Base-by-base conservation (phyloP, 2,797 vertebrate species). In the Pipistrellus nathusii region DNA sequence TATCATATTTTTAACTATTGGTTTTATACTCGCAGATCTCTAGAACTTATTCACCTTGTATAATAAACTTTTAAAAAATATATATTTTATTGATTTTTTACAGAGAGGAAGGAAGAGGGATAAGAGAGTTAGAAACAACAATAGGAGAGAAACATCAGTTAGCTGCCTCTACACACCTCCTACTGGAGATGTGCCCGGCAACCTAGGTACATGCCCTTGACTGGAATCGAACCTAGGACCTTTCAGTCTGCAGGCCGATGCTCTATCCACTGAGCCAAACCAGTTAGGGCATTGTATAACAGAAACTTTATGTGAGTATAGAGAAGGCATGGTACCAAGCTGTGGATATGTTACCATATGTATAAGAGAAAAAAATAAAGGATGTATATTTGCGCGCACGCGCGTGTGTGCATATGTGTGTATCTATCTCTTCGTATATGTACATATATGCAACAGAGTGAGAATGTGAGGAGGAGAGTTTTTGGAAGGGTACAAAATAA, bases 321-420 rank as follows among this genome's bases (percentile, higher is more conserved):
- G 35, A 62, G 69, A 87, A 96, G 88, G 23, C 20, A 66, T 62
- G 9, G 15, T 27, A 66, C 35, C 7, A 53, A 88, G 75, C 25
- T 68, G 14, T 73, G 64, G 80, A 25, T 66, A 85, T 21, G 10
- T n/a, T 80, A 92, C 13, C 53, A 75, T 91, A 46, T 88, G 15
- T 84, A n/a, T 92, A 91, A 85, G 12, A 35, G 66, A 93, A 96
- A 51, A 89, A 77, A 88, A 84, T 18, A 8, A 85, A 90, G 2
- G 23, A 41, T 77, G 30, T 76, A 21, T 35, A 69, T 76, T 69
- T 83, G 17, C 38, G 38, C 38, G 5, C 38, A 38, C 38, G 38
- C 38, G 38, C 38, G 38, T 38, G 38, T 38, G 38, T 38, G 38
- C 5, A 5, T 38, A 2, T 30, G 2, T 66, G 17, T 38, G 6